A percentile compares a stretch with the other conserved stretches of the same genome.
Conservation (phyloP, 2,888 invertebrate genomes). For the Epistrophella euchroma region DNA sequence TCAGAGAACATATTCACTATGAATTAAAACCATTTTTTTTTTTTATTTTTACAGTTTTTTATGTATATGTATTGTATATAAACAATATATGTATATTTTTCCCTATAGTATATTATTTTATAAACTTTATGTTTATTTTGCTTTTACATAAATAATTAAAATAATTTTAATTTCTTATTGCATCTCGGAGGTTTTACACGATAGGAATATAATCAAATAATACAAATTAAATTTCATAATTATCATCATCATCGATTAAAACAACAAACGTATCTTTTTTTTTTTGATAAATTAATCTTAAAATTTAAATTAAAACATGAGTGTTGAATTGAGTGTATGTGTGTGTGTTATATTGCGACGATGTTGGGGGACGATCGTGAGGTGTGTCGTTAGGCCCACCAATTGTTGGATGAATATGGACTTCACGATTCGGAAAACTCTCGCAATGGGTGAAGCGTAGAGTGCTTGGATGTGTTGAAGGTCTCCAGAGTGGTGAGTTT, state of each 20-base stretch:
- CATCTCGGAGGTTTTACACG: slow-evolving; percentile 46
- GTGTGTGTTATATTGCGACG: slow-evolving; percentile 78
- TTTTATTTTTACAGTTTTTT: slow-evolving; percentile 66
- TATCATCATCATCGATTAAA: not conserved
- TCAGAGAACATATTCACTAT: not conserved
- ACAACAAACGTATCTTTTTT: slow-evolving; percentile 25
- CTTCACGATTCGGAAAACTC: slow-evolving; percentile 79
- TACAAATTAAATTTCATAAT: slow-evolving; percentile 20
- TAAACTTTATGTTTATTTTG: slow-evolving; percentile 51
- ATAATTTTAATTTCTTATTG: slow-evolving; percentile 53
- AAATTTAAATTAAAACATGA: slow-evolving; percentile 43
- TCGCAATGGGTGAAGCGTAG: slow-evolving; percentile 76
- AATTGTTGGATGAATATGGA: slow-evolving; percentile 77
- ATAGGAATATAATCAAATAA: slow-evolving; percentile 27
- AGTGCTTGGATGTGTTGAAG: slow-evolving; percentile 78
- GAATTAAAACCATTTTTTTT: not conserved
- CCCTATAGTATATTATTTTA: slow-evolving; percentile 62
- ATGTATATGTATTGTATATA: too few relatives aligned
- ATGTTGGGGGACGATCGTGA: slow-evolving; percentile 64
- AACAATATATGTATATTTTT: slow-evolving; percentile 73
- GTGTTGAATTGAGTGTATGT: slow-evolving; percentile 33
- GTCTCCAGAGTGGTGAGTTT: slow-evolving; percentile 82
- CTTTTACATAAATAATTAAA: slow-evolving; percentile 47
- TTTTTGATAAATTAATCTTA: slow-evolving; percentile 64
- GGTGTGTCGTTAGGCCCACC: slow-evolving; percentile 74